Evolutionary conservation across 37 sponge, comb jelly and placozoan genomes (phyloP).

Genomic region (Petrosia ficiformis): DNA sequence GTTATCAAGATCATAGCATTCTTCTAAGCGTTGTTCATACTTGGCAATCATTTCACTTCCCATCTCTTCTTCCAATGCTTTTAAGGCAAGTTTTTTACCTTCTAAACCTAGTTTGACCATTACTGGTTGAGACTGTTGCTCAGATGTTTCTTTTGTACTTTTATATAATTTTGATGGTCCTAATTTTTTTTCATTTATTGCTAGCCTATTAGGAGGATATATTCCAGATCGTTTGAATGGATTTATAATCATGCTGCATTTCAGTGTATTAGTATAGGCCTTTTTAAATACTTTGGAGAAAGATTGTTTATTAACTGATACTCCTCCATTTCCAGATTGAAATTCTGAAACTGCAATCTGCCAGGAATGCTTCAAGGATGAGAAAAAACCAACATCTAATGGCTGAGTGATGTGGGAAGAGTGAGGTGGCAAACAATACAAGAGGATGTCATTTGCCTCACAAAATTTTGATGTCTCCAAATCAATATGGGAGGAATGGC

Average conservation of each 20-base stretch:
- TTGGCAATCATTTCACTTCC: background rate
- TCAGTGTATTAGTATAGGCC: background rate
- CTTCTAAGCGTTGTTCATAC: background rate
- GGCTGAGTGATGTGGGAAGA: conserved; percentile 14
- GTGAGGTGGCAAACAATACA: conserved; percentile 18
- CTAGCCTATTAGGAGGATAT: no score
- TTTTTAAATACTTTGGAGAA: conserved; percentile 10
- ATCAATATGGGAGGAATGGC: conserved; percentile 29
- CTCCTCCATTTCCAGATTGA: background rate
- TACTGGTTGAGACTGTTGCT: no score
- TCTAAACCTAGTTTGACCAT: no score
- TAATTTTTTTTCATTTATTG: no score
- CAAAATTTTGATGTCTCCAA: conserved; percentile 30
- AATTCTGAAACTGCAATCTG: background rate
- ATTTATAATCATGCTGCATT: no score
- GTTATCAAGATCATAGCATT: conserved; percentile 29
- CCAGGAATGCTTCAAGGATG: background rate
- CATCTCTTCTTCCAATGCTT: background rate
- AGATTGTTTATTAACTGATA: background rate
- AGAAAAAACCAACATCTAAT: conserved; percentile 11
- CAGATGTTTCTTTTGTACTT: no score
- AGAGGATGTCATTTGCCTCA: conserved; percentile 9
- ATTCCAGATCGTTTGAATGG: no score
- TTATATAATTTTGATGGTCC: no score
- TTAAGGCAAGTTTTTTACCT: background rate